A percentile compares a stretch with the other conserved stretches of the same genome.
These are phyloP conservation scores for Montipora foliosa DNA, from an alignment of 64 coral and sea anemone species.

Conservation along the genomic window DNA sequence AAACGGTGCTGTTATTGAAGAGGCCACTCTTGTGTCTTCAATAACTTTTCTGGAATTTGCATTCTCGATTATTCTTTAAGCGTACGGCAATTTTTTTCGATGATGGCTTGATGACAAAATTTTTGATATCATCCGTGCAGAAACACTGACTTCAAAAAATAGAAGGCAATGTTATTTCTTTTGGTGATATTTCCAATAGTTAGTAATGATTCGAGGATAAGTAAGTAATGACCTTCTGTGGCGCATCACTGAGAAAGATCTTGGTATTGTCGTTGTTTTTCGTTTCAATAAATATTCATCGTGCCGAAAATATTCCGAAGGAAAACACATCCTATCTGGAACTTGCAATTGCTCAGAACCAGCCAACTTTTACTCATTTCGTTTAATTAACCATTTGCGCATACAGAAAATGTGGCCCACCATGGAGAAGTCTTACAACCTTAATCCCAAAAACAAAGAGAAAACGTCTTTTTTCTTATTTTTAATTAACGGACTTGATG, in stretches of 20 bases:
- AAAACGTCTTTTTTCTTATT: neutral
- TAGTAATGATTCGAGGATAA: too few relatives aligned
- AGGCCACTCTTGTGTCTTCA: neutral
- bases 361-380: too few relatives aligned
- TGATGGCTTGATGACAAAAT: neutral
- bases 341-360: too few relatives aligned
- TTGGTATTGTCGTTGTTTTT: too few relatives aligned
- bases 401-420: neutral
- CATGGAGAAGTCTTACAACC: neutral
- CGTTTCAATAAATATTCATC: too few relatives aligned
- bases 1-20: neutral
- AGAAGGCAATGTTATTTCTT: too few relatives aligned
- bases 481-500: neutral
- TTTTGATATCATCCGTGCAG: neutral
- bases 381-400: neutral
- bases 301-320: too few relatives aligned
- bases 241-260: too few relatives aligned
- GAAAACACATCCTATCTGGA: too few relatives aligned
- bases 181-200: too few relatives aligned
- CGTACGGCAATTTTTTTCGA: neutral
- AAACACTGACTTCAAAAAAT: too few relatives aligned
- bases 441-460: neutral
- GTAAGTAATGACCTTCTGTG: too few relatives aligned
- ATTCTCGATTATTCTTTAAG: neutral
- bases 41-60: constrained; percentile 32